Conservation (phyloP, 2,888 invertebrate species). For the Plusia festucae region DNA sequence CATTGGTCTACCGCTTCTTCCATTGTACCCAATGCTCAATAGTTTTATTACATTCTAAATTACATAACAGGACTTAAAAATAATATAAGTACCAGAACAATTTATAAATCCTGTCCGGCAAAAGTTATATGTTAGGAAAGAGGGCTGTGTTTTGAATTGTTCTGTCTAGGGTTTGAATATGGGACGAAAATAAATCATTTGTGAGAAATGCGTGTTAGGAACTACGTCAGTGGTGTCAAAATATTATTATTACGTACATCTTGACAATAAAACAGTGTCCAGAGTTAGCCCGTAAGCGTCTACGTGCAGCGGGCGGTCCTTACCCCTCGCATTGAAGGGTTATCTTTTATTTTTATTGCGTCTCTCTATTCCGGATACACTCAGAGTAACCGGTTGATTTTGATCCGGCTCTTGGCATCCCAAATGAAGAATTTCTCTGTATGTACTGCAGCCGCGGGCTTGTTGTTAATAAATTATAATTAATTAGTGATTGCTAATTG, state of each 20-base stretch:
- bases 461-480: not conserved
- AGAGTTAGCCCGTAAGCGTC: conserved; percentile 43
- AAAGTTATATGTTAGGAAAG: no score
- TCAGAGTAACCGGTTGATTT: conserved; percentile 12
- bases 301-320: conserved; percentile 28
- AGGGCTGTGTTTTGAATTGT: no score
- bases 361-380: conserved; percentile 22
- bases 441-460: conserved; percentile 7
- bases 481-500: not conserved
- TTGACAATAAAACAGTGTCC: conserved; percentile 31
- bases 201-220: not conserved
- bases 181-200: not conserved
- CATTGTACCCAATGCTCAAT: no score
- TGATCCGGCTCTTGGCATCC: conserved; percentile 13
- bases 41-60: no score
- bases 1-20: no score
- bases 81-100: no score
- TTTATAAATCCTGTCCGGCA: no score
- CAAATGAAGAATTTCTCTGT: conserved; percentile 20
- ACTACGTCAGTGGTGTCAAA: not conserved
- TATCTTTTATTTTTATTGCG: conserved; percentile 46
- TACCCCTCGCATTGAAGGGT: conserved; percentile 33
- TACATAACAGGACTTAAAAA: no score
- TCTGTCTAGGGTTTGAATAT: not conserved
- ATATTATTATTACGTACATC: not conserved